Evolutionary conservation across 2,797 vertebrate genomes (phyloP).

Genomic region (Hozukius guyotensis): DNA sequence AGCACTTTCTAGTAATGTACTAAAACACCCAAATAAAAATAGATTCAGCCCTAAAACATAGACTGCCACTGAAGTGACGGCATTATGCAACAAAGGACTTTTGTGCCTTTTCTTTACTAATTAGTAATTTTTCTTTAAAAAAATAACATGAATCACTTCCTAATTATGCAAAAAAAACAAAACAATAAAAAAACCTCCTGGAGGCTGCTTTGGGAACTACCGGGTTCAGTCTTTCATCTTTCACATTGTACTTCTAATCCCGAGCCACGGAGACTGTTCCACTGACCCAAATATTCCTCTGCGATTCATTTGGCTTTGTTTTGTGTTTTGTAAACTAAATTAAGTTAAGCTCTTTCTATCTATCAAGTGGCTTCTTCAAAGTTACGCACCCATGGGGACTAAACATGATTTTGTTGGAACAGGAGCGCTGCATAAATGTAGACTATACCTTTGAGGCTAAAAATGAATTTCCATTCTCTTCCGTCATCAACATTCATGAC

Average conservation of each 20-base stretch:
- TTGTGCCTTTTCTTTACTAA: neutral
- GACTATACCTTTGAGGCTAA: neutral
- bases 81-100: neutral
- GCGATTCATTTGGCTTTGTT: neutral
- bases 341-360: neutral
- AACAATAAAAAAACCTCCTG: neutral
- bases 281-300: constrained; percentile 18
- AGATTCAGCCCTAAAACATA: neutral
- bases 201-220: neutral
- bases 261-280: neutral
- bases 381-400: neutral
- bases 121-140: neutral
- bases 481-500: constrained; percentile 1
- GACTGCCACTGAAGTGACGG: neutral
- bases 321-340: constrained; percentile 1
- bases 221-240: neutral
- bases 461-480: neutral
- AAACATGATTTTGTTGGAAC: neutral
- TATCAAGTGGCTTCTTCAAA: neutral
- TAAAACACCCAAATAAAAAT: neutral
- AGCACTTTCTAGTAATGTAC: neutral
- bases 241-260: neutral
- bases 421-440: neutral
- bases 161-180: neutral
- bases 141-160: neutral